A percentile compares a stretch with the other conserved stretches of the same genome.
Conservation (phyloP, 2,797 vertebrate species). For the Acanthurus tractus region DNA sequence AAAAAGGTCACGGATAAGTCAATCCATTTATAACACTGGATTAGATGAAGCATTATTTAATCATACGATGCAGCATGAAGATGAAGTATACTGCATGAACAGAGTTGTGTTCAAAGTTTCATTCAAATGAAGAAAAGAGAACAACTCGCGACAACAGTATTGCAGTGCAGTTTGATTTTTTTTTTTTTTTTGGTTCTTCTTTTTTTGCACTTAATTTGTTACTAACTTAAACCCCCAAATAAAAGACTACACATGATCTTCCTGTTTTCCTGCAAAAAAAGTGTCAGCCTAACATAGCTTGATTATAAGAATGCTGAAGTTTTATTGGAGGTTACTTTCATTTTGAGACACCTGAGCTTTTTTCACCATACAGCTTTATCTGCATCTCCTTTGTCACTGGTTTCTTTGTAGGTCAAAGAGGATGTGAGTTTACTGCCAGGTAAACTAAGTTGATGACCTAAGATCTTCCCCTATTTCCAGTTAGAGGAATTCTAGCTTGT, state of each 20-base stretch:
- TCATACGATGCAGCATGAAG: slow-evolving; percentile 44
- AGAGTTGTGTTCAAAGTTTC: not conserved
- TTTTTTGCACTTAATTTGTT: not conserved
- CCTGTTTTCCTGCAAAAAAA: slow-evolving; percentile 19
- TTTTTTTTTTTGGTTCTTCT: slow-evolving; percentile 5
- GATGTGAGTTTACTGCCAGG: slow-evolving; percentile 17
- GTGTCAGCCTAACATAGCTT: slow-evolving; percentile 23
- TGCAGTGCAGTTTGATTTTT: not conserved
- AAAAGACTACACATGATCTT: not conserved
- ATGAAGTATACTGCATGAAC: not conserved
- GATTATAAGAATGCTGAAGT: slow-evolving; percentile 1
- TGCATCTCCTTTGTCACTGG: slow-evolving; percentile 10
- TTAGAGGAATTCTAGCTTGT: slow-evolving; percentile 9
- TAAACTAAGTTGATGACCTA: slow-evolving; percentile 31
- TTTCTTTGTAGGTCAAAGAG: slow-evolving; percentile 28
- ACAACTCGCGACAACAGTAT: not conserved
- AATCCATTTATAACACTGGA: slow-evolving; percentile 25
- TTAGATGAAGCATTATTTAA: slow-evolving; percentile 38
- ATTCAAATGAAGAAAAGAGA: not conserved
- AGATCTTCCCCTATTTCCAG: not conserved
- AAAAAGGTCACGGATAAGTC: slow-evolving; percentile 23
- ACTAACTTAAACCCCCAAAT: not conserved
- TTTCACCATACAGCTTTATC: slow-evolving; percentile 16
- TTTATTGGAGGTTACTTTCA: slow-evolving; percentile 24
- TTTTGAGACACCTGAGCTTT: slow-evolving; percentile 40